Evolutionary conservation across 2,113 vertebrate species (phyloP), one percentile per base, ranked within the genome.

Genomic region (Prunella fulvescens): DNA sequence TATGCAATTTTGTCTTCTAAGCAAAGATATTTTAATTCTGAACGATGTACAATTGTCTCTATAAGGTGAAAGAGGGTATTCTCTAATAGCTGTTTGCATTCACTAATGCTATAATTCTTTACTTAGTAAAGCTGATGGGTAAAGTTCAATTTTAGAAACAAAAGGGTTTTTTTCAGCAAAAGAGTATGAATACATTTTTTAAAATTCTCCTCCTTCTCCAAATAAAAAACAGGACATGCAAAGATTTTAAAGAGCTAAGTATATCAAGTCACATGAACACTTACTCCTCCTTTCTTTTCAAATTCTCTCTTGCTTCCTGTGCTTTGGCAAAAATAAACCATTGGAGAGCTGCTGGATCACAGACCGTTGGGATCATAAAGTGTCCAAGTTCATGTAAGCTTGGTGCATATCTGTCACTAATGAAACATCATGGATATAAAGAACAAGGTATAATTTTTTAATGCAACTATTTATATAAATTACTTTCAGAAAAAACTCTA

Each of bases 341-440:
- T 24, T 98, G 99, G 54, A 99, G 98, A 50, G 97, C 91, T 50
- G 93, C 92, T 19, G 97, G 98, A 71, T 99, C 99, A 81, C 98
- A 99, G 45, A 95, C 85, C 0, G 96, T 94, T 17, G 99, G 99
- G 95, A 99, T 97, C 14, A 94, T 98, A 61, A 99, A 99, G 88
- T 99, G 98, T 4, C 99, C 99, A 45, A 97, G 97, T 91, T 99
- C 98, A 76, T 99, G 99, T 70, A 99, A 97, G 69, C 98, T 97
- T 47, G 98, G 98, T 33, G 97, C 96, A 1, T 98, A 98, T 54
- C 98, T 98, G 95, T 99, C 98, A 82, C 99, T 99, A 96, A 95
- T 19, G 28, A 96, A 79, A 94, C 17, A 86, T 0, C 6, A 88
- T 14, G 19, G 12, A 94, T 40, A 14, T 60, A 53, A 94, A 95